A percentile compares a stretch with the other conserved stretches of the same genome.
Evolutionary conservation across 2,113 vertebrate genomes (phyloP).

Genomic region (Peromyscus maniculatus): DNA sequence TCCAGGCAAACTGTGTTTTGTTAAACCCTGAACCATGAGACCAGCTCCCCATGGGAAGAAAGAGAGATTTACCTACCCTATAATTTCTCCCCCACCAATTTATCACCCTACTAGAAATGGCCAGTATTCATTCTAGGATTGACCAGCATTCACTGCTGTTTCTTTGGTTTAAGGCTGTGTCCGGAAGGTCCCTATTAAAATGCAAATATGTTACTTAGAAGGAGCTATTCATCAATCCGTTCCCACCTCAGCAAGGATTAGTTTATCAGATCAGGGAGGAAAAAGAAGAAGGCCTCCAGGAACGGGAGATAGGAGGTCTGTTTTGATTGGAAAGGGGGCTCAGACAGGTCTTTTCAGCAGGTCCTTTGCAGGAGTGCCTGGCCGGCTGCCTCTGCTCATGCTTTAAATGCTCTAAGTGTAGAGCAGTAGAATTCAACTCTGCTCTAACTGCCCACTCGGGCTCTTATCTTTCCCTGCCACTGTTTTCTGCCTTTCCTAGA

Average conservation of each 20-base stretch:
- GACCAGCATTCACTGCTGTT: not conserved
- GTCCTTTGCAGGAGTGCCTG: not conserved
- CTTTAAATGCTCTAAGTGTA: conserved; percentile 8
- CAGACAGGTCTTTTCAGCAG: conserved; percentile 40
- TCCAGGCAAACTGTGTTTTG: not conserved
- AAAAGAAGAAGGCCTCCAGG: conserved; percentile 63
- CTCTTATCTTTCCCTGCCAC: conserved; percentile 13
- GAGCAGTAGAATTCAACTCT: not conserved
- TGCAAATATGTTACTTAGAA: conserved; percentile 68
- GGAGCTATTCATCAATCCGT: conserved; percentile 65
- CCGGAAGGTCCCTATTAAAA: conserved; percentile 76
- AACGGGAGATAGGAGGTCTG: conserved; percentile 44
- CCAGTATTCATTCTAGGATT: not conserved
- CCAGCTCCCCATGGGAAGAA: not conserved
- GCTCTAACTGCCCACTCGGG: not conserved
- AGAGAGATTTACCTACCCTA: not conserved
- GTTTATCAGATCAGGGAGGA: conserved; percentile 69
- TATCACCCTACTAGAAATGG: conserved; percentile 44
- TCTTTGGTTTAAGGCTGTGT: conserved; percentile 61
- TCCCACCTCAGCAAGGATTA: conserved; percentile 65
- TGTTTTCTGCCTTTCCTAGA: conserved; percentile 32
- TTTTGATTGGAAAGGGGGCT: conserved; percentile 51
- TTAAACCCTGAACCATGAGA: conserved; percentile 31
- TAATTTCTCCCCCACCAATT: not conserved
- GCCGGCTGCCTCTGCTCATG: not conserved